phyloP scores from a whole-genome alignment of 53 echinoderm and acorn worm genomes.

The Antedon mediterranea region DNA sequence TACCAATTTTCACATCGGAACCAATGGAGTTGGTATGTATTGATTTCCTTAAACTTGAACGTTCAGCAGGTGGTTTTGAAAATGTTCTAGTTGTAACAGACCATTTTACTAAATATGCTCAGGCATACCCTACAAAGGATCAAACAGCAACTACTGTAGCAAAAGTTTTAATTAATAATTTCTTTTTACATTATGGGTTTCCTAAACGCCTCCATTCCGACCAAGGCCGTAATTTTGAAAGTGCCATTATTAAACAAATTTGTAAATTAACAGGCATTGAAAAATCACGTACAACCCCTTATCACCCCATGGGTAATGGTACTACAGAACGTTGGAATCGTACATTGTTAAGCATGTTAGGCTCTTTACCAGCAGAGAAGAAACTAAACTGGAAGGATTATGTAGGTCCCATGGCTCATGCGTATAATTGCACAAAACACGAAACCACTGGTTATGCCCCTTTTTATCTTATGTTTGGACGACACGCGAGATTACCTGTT shows the following conservation, averaged over 20 bases:
- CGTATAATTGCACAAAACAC: not conserved
- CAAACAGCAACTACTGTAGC: too few species aligned
- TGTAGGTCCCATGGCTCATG: not conserved
- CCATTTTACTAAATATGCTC: too few species aligned
- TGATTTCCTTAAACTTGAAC: too few species aligned
- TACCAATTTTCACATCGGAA: too few species aligned
- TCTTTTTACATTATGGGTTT: too few species aligned
- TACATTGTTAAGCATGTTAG: constrained; percentile 23
- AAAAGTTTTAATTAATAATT: too few species aligned
- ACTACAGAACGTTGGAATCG: constrained; percentile 24
- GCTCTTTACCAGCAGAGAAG: constrained; percentile 12
- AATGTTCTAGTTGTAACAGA: too few species aligned
- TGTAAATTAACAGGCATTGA: constrained; percentile 10
- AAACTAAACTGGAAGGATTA: constrained; percentile 8
- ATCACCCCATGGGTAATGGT: constrained; percentile 36
- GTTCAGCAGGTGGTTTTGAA: too few species aligned
- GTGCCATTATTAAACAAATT: constrained; percentile 1
- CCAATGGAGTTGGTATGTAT: too few species aligned
- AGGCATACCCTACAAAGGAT: too few species aligned
- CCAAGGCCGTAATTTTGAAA: constrained; percentile 27
- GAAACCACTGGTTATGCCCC: not conserved
- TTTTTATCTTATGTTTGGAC: not conserved
- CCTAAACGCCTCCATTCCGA: constrained; percentile 34
- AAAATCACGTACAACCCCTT: constrained; percentile 20
- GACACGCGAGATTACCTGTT: not conserved